Percentiles rank a stretch among this genome's conserved stretches.
Evolutionary conservation across 2,113 vertebrate species (phyloP).

Genomic region (Chloroceryle aenea): DNA sequence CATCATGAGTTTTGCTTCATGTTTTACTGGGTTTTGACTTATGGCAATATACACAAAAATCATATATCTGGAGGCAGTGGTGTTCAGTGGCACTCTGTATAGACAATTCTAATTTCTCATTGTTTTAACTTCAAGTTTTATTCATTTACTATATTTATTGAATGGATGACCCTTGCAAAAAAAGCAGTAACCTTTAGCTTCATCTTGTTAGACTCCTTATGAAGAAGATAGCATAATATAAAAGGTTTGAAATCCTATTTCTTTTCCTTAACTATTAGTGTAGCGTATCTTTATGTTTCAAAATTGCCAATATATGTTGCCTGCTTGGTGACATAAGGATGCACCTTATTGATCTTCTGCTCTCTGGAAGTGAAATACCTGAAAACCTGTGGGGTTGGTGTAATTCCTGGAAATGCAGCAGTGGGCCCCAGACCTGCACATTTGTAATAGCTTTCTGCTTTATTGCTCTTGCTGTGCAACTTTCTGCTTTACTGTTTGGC

Average conservation of each 20-base stretch:
- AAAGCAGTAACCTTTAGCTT: neutral
- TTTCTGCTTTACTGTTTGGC: neutral
- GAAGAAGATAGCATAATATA: neutral
- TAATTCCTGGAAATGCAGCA: neutral
- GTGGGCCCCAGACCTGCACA: neutral
- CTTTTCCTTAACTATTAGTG: neutral
- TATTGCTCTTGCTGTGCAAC: neutral
- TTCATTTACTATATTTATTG: neutral
- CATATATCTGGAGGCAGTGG: neutral
- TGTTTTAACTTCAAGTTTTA: neutral
- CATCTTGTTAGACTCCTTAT: neutral
- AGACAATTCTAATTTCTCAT: neutral
- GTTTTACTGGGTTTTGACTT: neutral
- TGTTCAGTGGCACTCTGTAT: neutral
- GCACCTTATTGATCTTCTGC: neutral
- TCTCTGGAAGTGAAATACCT: neutral
- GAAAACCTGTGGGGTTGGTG: neutral
- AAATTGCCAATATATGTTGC: neutral
- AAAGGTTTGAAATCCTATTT: neutral
- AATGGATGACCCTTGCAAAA: neutral
- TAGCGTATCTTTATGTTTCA: neutral
- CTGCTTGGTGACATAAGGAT: neutral
- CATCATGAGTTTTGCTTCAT: neutral
- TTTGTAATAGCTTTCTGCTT: neutral
- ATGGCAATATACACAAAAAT: neutral